Percentiles rank a stretch among this genome's conserved stretches.
phyloP scores from a whole-genome alignment of 2,797 vertebrate species.

The Esox masquinongy region DNA sequence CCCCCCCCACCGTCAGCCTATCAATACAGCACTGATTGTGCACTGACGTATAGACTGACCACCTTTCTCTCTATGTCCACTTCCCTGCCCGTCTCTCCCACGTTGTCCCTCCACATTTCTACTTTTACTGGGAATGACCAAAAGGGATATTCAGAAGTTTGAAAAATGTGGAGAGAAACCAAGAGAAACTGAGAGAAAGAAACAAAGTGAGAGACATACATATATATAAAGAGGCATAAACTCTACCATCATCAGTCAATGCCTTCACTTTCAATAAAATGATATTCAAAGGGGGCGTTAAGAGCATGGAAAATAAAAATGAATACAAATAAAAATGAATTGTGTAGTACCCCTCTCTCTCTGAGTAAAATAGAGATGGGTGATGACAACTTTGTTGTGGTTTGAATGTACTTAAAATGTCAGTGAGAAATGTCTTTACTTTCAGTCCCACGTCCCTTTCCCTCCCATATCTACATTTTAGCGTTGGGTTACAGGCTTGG shows the following conservation, averaged over 20 bases:
- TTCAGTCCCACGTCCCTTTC: background rate
- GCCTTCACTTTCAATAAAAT: too few relatives aligned
- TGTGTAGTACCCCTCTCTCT: background rate
- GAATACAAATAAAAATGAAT: too few relatives aligned
- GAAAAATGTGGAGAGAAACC: background rate
- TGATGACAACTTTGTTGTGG: background rate
- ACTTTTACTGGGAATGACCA: background rate
- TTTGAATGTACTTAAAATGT: conserved; percentile 19
- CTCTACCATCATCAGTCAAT: too few relatives aligned
- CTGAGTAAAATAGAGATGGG: background rate
- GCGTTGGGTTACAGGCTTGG: too few relatives aligned
- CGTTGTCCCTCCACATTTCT: background rate
- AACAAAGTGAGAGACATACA: background rate
- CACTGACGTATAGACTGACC: conserved; percentile 19
- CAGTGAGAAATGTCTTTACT: conserved; percentile 30
- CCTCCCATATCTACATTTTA: background rate
- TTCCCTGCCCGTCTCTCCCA: background rate
- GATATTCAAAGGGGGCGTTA: too few relatives aligned
- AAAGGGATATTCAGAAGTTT: background rate
- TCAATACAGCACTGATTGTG: conserved; percentile 20
- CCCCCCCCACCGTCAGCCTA: conserved; percentile 19
- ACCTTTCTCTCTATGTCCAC: background rate
- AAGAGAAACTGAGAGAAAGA: background rate
- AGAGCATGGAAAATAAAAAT: too few relatives aligned
- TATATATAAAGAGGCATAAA: background rate